Evolutionary conservation across 2,797 vertebrate genomes (phyloP), one percentile per base, ranked within the genome.

Genomic region (Sphenopsis melanotis): DNA sequence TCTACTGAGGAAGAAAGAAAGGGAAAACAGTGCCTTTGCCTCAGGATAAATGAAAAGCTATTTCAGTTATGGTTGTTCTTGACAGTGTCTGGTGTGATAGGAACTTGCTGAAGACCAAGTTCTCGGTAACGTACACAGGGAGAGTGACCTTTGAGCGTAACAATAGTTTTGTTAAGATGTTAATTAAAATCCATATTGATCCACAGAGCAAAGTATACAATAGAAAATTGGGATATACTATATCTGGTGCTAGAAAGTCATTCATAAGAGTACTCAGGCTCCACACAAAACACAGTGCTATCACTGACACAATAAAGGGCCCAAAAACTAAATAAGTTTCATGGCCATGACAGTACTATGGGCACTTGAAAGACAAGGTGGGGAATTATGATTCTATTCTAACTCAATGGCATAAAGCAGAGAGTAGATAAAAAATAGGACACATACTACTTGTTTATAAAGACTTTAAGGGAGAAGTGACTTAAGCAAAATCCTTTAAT

Each of bases 101-200:
- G 42, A 93, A 71, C 81, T 94, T 93, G 49, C 78, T 32, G 52
- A 94, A 95, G 91, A 96, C 86, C 91, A 97, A 97, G 94, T 95
- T 97, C 80, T 81, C 53, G 10, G 87, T 80, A 97, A 95, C 75
- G 79, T 86, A 94, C 83, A 95, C 86, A 79, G 60, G 56, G 71
- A 97, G 84, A 96, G 82, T 87, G 78, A 92, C 71, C 92, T 97
- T 87, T 95, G 69, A 95, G 75, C 53, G 30, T 76, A 93, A 90
- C 88, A 92, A 5, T 63, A 94, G 96, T 96, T 93, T 94, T 95
- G 91, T 95, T 86, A 91, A 88, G 92, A 88, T 90, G 89, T 92
- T 97, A 97, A 98, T 97, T 97, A 96, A 97, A 94, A 97, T 89
- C 81, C 61, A 89, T 93, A 96, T 94, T 97, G 96, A 97, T 95